A percentile compares a stretch with the other conserved stretches of the same genome.
These are phyloP conservation scores for Globodera ellingtonae DNA, from an alignment of 1,140 invertebrate species.

Conservation along the genomic window DNA sequence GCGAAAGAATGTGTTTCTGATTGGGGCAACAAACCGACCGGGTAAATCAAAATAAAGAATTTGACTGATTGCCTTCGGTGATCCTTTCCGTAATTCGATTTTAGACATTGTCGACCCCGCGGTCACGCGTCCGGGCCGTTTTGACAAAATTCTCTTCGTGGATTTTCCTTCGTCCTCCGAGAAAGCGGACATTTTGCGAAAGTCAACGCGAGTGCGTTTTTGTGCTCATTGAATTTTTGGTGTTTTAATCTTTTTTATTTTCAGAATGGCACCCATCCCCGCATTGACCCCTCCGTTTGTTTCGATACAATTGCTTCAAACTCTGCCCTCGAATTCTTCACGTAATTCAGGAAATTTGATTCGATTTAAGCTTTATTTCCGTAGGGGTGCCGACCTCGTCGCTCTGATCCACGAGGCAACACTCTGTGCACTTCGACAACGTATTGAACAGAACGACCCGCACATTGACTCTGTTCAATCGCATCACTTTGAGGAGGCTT, in stretches of 20 bases:
- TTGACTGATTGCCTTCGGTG: neutral
- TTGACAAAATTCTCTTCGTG: conserved; percentile 91
- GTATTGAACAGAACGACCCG: conserved; percentile 26
- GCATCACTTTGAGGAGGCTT: conserved; percentile 5
- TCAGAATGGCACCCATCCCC: conserved; percentile 24
- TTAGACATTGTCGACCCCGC: conserved; percentile 94
- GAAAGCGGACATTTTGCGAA: conserved; percentile 82
- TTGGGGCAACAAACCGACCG: conserved; percentile 93
- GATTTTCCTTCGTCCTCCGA: conserved; percentile 81
- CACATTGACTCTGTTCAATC: neutral
- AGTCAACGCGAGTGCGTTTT: conserved; percentile 80
- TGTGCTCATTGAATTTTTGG: neutral
- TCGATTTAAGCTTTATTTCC: neutral
- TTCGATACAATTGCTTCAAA: conserved; percentile 22
- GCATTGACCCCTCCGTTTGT: conserved; percentile 10
- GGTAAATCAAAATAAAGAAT: conserved; percentile 13
- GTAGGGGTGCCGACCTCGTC: conserved; percentile 24
- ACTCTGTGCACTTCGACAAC: neutral
- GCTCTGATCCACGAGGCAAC: conserved; percentile 25
- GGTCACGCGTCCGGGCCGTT: conserved; percentile 85
- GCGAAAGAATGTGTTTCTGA: conserved; percentile 82
- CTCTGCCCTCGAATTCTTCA: conserved; percentile 22
- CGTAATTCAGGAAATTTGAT: conserved; percentile 13
- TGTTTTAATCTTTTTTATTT: neutral
- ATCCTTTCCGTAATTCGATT: conserved; percentile 28